Percentiles rank a stretch among this genome's conserved stretches.
Conservation (phyloP, 2,113 vertebrate genomes). For the Sminthopsis crassicaudata region DNA sequence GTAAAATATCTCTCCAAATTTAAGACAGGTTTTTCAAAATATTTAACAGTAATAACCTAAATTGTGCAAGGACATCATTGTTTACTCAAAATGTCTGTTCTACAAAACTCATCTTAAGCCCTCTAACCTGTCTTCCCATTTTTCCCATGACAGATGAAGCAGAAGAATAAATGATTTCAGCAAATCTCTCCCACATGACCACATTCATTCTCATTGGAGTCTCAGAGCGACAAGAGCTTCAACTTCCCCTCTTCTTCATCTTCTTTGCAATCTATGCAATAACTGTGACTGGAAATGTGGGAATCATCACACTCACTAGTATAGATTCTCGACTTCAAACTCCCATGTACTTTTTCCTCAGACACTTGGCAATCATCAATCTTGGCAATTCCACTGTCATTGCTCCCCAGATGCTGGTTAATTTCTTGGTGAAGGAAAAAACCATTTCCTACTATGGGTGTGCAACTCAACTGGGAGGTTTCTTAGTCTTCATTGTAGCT, state of each 20-base stretch:
- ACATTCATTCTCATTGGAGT: conserved; percentile 52
- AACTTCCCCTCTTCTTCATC: conserved; percentile 41
- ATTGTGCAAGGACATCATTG: neutral
- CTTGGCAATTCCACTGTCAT: conserved; percentile 53
- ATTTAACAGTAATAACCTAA: neutral
- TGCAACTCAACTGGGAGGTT: conserved; percentile 16
- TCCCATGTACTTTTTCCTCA: conserved; percentile 53
- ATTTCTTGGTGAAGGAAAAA: conserved; percentile 43
- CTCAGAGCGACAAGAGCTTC: neutral
- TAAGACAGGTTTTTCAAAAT: neutral
- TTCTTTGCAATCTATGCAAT: conserved; percentile 43
- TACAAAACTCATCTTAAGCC: neutral
- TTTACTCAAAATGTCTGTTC: neutral
- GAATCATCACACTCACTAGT: conserved; percentile 43
- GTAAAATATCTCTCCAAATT: neutral
- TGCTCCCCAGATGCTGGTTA: conserved; percentile 60
- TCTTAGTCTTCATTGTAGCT: conserved; percentile 35
- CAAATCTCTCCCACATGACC: neutral
- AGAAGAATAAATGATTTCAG: neutral
- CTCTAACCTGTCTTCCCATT: neutral
- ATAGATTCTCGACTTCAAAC: conserved; percentile 32
- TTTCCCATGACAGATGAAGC: neutral
- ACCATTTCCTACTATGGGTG: conserved; percentile 51
- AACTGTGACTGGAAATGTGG: neutral
- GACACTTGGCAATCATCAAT: conserved; percentile 48